Percentiles rank a stretch among this genome's conserved stretches.
Conservation (phyloP, 2,797 vertebrate genomes). For the Acanthurus tractus region DNA sequence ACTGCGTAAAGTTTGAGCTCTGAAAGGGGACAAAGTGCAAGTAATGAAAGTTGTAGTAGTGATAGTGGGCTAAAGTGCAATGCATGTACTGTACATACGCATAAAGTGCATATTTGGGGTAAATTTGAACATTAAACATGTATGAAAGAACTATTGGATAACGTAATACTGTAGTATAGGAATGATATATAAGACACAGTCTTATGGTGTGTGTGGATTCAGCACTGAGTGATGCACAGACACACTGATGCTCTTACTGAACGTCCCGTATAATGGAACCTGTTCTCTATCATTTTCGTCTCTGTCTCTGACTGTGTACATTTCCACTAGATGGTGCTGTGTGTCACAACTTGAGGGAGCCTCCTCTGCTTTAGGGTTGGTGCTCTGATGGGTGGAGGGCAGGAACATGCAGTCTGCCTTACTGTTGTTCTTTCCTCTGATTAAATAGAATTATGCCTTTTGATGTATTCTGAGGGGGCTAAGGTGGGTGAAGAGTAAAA, state of each 20-base stretch:
- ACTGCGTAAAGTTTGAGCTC: background rate
- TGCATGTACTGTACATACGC: background rate
- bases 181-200: background rate
- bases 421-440: constrained; percentile 69
- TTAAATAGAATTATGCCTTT: constrained; percentile 74
- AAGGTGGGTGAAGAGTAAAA: constrained; percentile 68
- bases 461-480: constrained; percentile 75
- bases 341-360: constrained; percentile 54
- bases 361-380: constrained; percentile 13
- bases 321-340: constrained; percentile 85
- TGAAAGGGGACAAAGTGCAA: background rate
- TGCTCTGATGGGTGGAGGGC: constrained; percentile 25
- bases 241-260: background rate
- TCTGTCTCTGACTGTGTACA: background rate
- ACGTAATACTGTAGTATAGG: background rate
- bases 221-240: background rate
- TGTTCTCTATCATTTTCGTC: constrained; percentile 11
- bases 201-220: constrained; percentile 16
- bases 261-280: constrained; percentile 5
- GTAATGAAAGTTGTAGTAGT: background rate
- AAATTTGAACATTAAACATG: background rate
- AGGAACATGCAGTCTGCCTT: constrained; percentile 37
- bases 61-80: background rate
- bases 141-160: too few species aligned
- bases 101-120: background rate